phyloP scores from a whole-genome alignment of 2,888 invertebrate genomes.

The Terebella lapidaria region DNA sequence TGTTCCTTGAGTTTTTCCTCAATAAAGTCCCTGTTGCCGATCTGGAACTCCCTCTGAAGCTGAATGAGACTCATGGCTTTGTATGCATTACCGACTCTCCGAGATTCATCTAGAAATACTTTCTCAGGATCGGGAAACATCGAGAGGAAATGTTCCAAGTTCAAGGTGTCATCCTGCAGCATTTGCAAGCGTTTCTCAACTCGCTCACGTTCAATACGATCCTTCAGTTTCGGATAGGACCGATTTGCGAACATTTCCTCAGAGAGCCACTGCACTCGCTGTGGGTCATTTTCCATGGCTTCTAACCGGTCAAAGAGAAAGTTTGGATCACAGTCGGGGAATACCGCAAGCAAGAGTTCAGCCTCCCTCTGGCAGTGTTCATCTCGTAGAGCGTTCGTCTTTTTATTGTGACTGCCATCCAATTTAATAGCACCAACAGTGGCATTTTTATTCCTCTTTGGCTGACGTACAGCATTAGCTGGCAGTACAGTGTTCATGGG shows the following conservation, averaged over 20 bases:
- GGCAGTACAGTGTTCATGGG: too few relatives aligned
- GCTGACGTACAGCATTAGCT: too few relatives aligned
- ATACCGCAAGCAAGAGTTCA: constrained; percentile 34
- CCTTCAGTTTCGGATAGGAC: constrained; percentile 38
- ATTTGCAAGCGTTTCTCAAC: constrained; percentile 21
- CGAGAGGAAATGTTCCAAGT: constrained; percentile 35
- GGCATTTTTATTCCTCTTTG: too few relatives aligned
- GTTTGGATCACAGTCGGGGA: constrained; percentile 47
- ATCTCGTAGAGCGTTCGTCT: not conserved
- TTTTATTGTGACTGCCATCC: not conserved
- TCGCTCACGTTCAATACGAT: constrained; percentile 25
- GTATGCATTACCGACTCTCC: constrained; percentile 33
- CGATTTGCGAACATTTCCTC: constrained; percentile 34
- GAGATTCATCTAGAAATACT: constrained; percentile 31
- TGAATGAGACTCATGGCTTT: constrained; percentile 30
- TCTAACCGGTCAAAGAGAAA: constrained; percentile 37
- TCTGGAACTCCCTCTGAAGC: constrained; percentile 33
- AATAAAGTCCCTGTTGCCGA: constrained; percentile 31
- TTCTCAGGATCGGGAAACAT: constrained; percentile 40
- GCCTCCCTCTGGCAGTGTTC: constrained; percentile 25
- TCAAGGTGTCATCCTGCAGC: constrained; percentile 22
- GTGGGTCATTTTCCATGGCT: too few relatives aligned
- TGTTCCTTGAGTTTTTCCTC: constrained; percentile 29
- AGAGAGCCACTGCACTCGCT: too few relatives aligned
- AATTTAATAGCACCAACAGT: too few relatives aligned